These are phyloP conservation scores for Laticauda laticaudata DNA, from an alignment of 2,113 vertebrate species.

Conservation along the genomic window DNA sequence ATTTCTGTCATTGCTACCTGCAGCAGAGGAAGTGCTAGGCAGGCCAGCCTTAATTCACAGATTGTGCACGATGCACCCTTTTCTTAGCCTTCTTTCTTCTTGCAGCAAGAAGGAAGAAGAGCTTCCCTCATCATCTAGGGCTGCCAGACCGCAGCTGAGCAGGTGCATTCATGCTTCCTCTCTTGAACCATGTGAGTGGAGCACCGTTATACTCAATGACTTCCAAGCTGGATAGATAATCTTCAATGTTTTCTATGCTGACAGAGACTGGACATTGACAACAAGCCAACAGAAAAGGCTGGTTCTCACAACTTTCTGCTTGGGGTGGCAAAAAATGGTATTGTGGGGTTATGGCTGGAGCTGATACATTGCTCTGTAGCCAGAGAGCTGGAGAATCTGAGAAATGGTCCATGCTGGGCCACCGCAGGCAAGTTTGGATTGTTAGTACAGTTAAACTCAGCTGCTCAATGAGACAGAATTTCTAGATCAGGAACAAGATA, in stretches of 20 bases:
- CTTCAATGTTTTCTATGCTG: neutral
- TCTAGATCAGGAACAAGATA: neutral
- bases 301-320: neutral
- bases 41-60: neutral
- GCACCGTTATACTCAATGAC: no score
- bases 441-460: neutral
- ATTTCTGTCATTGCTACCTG: neutral
- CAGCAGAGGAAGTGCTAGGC: neutral
- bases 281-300: neutral
- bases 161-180: neutral
- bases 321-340: neutral
- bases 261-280: neutral
- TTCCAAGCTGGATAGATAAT: neutral
- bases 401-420: neutral
- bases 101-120: slow-evolving; percentile 6
- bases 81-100: neutral
- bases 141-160: neutral
- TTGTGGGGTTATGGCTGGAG: neutral
- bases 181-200: neutral
- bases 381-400: neutral
- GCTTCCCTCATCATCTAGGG: neutral
- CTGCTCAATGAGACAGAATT: neutral
- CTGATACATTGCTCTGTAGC: neutral
- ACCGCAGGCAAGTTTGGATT: neutral
- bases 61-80: neutral